Base-by-base conservation (phyloP, 92 coral and sea anemone genomes). In the Porites divaricata region DNA sequence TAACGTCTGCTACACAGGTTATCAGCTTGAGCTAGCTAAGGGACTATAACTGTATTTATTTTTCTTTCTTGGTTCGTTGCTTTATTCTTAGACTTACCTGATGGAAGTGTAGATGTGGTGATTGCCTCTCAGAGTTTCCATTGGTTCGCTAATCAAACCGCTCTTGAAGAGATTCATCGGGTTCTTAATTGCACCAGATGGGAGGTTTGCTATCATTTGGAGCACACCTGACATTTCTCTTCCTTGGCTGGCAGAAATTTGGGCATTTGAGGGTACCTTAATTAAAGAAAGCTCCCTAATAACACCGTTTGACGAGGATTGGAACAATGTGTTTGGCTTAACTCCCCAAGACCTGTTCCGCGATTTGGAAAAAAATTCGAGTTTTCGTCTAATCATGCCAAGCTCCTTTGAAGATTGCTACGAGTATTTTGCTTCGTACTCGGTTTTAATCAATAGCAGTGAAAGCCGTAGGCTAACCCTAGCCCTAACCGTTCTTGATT, bases 101-200 rank as follows among this genome's bases (percentile, higher is more conserved):
- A 76, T 59, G 54, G 25, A 17, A 76, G 81, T 76, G 81, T 76
- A 65, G 53, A 76, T 61, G 81, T 26, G 24, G 81, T 28, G 17
- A 48, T 76, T 59, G 81, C 81, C 28, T 67, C 53, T 58, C 81
- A 76, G 45, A 58, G 81, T 24, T 76, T 76, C 26, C 81, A 76
- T n/a, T 61, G 81, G 81, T 76, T 76, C 52, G 26, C 81, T 25
- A 76, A 76, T 54, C 67, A 54, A 19, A 12, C 67, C 20, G 49
- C 81, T 24, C 23, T 76, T 22, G 67, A 58, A 21, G 67, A 76
- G 69, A 56, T 76, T 17, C 69, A 76, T 54, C 51, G 81, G 8
- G 81, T 76, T 2, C 81, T 76, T n/a, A n/a, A n/a, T n/a, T 13
- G 81, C 59, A 3, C 81, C 81, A 58, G 58, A 56, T 25, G 81